Percentiles rank a stretch among this genome's conserved stretches.
Conservation (phyloP, 1,140 invertebrate species). For the Vanessa atalanta region DNA sequence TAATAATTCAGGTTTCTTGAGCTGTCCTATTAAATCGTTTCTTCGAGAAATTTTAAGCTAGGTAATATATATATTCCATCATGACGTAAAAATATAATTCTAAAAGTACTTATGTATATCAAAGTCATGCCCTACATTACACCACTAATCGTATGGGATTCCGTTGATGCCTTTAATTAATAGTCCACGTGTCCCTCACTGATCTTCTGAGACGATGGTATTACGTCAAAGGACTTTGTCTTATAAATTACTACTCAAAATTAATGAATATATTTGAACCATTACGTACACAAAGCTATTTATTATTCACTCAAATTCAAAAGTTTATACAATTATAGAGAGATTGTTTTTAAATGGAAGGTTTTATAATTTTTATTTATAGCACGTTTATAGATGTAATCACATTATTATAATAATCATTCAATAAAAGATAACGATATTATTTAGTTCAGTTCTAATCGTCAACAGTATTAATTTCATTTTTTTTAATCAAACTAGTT, state of each 20-base stretch:
- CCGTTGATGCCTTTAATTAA: slow-evolving; percentile 65
- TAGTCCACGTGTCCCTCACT: slow-evolving; percentile 45
- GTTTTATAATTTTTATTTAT: too few species aligned
- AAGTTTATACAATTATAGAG: too few species aligned
- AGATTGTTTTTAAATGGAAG: too few species aligned
- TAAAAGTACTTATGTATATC: slow-evolving; percentile 44
- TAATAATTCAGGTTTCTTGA: background rate
- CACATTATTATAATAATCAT: too few species aligned
- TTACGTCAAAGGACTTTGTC: slow-evolving; percentile 33
- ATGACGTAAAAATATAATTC: background rate
- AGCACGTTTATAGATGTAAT: too few species aligned
- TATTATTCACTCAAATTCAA: background rate
- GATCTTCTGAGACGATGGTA: slow-evolving; percentile 37
- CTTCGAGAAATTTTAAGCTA: slow-evolving; percentile 27
- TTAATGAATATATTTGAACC: slow-evolving; percentile 8
- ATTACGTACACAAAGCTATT: background rate
- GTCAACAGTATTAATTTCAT: too few species aligned
- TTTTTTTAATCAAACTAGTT: too few species aligned
- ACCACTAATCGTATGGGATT: slow-evolving; percentile 68
- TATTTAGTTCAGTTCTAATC: too few species aligned
- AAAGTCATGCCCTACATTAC: slow-evolving; percentile 61
- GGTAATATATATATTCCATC: background rate
- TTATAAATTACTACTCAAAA: slow-evolving; percentile 24
- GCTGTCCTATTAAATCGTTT: slow-evolving; percentile 41
- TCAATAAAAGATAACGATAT: too few species aligned